Conservation (phyloP, 1,140 invertebrate species). For the Drosophila asahinai region DNA sequence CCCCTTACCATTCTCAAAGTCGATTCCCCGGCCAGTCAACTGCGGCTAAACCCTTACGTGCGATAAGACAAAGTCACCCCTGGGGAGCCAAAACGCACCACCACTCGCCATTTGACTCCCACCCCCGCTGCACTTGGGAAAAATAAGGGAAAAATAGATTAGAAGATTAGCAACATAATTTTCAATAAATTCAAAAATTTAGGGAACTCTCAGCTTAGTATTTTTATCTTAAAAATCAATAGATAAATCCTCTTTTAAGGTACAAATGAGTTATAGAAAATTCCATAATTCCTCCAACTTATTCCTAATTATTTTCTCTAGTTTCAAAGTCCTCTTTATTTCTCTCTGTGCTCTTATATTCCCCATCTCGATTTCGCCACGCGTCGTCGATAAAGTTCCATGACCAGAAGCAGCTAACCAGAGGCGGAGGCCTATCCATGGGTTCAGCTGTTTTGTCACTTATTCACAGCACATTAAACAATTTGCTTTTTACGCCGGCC, state of each 20-base stretch:
- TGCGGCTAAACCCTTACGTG: constrained; percentile 74
- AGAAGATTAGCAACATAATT: not conserved
- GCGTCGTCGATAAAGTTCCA: constrained; percentile 69
- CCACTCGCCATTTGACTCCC: constrained; percentile 1
- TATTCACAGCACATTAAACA: constrained; percentile 84
- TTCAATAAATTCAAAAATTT: too few relatives aligned
- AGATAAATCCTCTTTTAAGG: too few relatives aligned
- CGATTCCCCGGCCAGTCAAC: constrained; percentile 40
- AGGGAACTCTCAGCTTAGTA: too few relatives aligned
- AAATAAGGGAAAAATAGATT: not conserved
- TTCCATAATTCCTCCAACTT: too few relatives aligned
- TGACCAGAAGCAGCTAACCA: constrained; percentile 50
- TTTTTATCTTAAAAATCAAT: too few relatives aligned
- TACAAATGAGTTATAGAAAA: too few relatives aligned
- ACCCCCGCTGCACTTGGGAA: not conserved
- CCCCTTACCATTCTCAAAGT: too few relatives aligned
- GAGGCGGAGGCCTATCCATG: constrained; percentile 30
- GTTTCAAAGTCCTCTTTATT: not conserved
- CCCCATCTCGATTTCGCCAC: constrained; percentile 35
- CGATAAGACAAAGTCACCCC: constrained; percentile 64
- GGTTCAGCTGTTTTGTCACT: constrained; percentile 81
- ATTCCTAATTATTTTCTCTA: not conserved
- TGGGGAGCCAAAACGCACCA: constrained; percentile 23
- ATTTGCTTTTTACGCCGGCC: constrained; percentile 82
- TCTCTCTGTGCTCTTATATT: not conserved